These are phyloP conservation scores for Xenopus tropicalis DNA, from an alignment of 2,113 vertebrate species.

Conservation along the genomic window DNA sequence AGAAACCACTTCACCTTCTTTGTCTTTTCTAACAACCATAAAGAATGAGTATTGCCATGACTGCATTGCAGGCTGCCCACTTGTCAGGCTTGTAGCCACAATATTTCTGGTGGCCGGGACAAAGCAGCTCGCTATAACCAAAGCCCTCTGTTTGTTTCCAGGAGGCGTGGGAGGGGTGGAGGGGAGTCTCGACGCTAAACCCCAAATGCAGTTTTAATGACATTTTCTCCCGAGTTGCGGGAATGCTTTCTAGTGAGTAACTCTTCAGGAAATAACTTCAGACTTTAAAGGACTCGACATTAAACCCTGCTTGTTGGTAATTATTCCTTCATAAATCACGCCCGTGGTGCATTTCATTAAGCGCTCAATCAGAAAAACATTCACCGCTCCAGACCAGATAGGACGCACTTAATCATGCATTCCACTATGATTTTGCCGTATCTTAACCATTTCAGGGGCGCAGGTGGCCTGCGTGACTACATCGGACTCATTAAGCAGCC, in stretches of 20 bases:
- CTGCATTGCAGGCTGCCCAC: too few species aligned
- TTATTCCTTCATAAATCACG: conserved; percentile 34
- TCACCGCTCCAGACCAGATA: conserved; percentile 9
- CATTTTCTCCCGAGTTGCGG: conserved; percentile 29
- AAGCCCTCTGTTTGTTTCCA: conserved; percentile 30
- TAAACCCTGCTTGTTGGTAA: conserved; percentile 35
- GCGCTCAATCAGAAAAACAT: conserved; percentile 21
- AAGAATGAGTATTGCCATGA: too few species aligned
- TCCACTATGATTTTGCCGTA: neutral
- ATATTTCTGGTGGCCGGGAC: too few species aligned
- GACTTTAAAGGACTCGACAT: conserved; percentile 34
- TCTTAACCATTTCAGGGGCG: neutral
- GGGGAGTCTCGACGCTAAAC: conserved; percentile 22
- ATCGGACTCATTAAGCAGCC: too few species aligned
- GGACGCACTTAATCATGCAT: conserved; percentile 2
- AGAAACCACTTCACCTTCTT: too few species aligned
- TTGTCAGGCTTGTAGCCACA: too few species aligned
- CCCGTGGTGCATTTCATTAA: conserved; percentile 27
- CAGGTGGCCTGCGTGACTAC: too few species aligned
- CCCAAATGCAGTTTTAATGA: conserved; percentile 38
- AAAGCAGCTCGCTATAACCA: conserved; percentile 14
- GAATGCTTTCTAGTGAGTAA: conserved; percentile 37
- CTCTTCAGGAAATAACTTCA: conserved; percentile 36
- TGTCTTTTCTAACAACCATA: too few species aligned
- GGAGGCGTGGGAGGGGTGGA: neutral